Conservation (phyloP, 2,797 vertebrate genomes). For the Pipistrellus pygmaeus region DNA sequence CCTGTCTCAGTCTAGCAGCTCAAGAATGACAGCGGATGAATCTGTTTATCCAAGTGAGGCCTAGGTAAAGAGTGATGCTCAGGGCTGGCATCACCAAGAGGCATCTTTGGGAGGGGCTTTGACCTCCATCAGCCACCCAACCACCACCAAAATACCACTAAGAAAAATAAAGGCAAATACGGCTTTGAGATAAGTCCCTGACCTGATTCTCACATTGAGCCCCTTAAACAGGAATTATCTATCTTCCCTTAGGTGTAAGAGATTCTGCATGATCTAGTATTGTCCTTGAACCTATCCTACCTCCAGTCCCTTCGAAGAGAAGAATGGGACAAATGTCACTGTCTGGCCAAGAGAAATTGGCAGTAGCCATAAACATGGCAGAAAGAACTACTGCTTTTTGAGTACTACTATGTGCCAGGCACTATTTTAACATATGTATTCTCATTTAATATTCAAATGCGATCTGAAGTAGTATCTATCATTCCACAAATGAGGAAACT, state of each 20-base stretch:
- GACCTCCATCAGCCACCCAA: background rate
- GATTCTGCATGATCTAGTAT: background rate
- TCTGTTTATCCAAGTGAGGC: background rate
- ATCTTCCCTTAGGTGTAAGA: background rate
- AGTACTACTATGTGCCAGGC: background rate
- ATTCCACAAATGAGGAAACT: background rate
- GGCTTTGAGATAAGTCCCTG: background rate
- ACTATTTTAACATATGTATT: background rate
- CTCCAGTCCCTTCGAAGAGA: background rate
- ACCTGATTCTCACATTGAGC: background rate
- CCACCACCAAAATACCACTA: background rate
- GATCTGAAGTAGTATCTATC: background rate
- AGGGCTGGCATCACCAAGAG: background rate
- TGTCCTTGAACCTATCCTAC: background rate
- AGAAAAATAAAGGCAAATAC: background rate
- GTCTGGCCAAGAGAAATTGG: background rate
- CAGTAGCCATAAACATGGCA: background rate
- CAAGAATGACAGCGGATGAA: background rate
- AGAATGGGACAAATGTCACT: background rate
- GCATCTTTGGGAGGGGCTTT: background rate
- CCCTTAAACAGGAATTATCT: background rate
- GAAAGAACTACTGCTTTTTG: background rate
- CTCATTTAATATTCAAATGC: background rate
- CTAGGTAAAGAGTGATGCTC: background rate
- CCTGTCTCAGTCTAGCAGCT: slow-evolving; percentile 64